Conservation (phyloP, 2,113 vertebrate species). For the Lycocorax pyrrhopterus region DNA sequence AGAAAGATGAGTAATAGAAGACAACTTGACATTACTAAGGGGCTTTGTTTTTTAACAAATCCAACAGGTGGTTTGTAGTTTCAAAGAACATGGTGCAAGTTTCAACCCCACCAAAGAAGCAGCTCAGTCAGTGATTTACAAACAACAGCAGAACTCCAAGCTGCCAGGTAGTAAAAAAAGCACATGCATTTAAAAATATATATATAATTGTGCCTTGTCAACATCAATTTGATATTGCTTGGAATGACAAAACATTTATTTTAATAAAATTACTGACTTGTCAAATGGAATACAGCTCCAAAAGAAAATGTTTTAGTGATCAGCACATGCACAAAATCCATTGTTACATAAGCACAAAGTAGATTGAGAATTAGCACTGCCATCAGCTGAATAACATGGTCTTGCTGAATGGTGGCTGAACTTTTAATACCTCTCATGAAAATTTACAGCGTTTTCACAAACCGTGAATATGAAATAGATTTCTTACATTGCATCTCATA, state of each 20-base stretch:
- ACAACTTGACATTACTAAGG: not conserved
- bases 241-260: not conserved
- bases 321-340: not conserved
- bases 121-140: not conserved
- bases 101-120: not conserved
- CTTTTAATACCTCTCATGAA: not conserved
- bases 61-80: not conserved
- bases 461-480: too few relatives aligned
- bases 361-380: not conserved
- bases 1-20: not conserved
- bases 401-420: not conserved
- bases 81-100: not conserved
- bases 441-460: constrained; percentile 10
- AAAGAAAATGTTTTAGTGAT: not conserved
- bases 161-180: not conserved
- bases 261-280: not conserved
- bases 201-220: not conserved
- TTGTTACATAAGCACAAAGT: not conserved
- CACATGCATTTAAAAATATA: not conserved
- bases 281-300: not conserved
- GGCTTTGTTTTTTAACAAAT: not conserved
- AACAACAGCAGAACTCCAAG: not conserved
- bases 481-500: not conserved
- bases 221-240: not conserved
- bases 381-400: not conserved